Base-by-base conservation (phyloP, 2,797 vertebrate genomes). In the Argyrosomus regius region DNA sequence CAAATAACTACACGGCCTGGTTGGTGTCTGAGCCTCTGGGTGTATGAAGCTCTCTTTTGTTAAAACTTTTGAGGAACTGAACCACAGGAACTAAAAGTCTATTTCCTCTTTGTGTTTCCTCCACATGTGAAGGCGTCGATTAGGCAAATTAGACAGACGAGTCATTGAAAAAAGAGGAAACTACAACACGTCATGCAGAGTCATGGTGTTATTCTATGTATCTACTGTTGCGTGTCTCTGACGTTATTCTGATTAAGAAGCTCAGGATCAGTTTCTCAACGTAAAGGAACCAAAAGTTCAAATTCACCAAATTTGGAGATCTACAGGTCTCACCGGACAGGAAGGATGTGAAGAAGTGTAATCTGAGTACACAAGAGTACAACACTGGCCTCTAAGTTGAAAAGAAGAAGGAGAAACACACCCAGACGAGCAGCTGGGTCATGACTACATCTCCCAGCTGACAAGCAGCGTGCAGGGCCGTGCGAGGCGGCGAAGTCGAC, bases 351-450 rank as follows among this genome's bases (percentile, higher is more conserved):
- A 26, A 28, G 14, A 26, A 14, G 11, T 35, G 18, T 31, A 11
- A 14, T 43, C 3, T 28, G 13, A 53, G 46, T 17, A 53, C 17
- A 10, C n/a, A 12, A 28, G 4, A 9, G 24, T 28, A 14, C 13
- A 31, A 12, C 18, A 58, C 16, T 16, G 5, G 28, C 46, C 24
- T 24, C 17, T 2, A 28, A 20, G 31, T 39, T 16, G 26, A 10
- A 46, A 48, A 31, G 31, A 24, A 60, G 49, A 3, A 13, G 41
- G n/a, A 12, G 7, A n/a, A 20, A 78, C 94, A 35, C 91, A 99
- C 98, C 98, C 98, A 99, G 84, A 99, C 86, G 56, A 99, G 96
- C 85, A 99, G 96, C 88, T 99, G 98, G 6, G 98, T 98, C 96
- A 98, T 97, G 70, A 98, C 98, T 0, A 96, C 97, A 0, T 98